These are phyloP conservation scores for Stramonita haemastoma DNA, from an alignment of 2,888 invertebrate species.

Conservation along the genomic window DNA sequence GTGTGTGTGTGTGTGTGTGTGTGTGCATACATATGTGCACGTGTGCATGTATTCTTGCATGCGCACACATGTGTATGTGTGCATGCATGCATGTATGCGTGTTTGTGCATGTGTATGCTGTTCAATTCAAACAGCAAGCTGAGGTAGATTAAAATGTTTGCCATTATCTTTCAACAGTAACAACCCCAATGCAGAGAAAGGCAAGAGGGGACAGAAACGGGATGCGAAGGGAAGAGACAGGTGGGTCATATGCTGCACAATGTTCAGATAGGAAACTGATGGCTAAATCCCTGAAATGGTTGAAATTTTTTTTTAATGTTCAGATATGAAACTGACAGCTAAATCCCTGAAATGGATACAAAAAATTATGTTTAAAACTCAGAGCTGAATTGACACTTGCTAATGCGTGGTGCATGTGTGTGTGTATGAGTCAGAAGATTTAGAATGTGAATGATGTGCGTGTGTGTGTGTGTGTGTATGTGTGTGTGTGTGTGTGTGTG, in stretches of 20 bases:
- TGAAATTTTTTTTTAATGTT: too few relatives aligned
- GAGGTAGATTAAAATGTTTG: background rate
- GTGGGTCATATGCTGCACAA: slow-evolving; percentile 46
- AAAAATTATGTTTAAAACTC: too few relatives aligned
- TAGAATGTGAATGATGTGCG: background rate
- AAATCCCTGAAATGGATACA: too few relatives aligned
- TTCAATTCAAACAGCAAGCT: too few relatives aligned
- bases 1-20: background rate
- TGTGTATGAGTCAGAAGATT: too few relatives aligned
- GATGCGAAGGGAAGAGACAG: slow-evolving; percentile 66
- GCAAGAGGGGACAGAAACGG: slow-evolving; percentile 61
- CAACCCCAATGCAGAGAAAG: slow-evolving; percentile 67
- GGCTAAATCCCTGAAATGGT: too few relatives aligned
- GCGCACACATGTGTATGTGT: background rate
- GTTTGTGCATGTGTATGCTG: background rate
- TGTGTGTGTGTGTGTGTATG: slow-evolving; percentile 1
- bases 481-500: background rate
- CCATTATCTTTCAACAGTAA: slow-evolving; percentile 53
- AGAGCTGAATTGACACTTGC: too few relatives aligned
- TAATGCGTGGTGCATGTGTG: too few relatives aligned
- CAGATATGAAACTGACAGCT: too few relatives aligned
- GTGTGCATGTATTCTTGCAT: background rate
- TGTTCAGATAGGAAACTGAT: too few relatives aligned
- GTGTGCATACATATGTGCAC: background rate
- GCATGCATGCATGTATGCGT: background rate